These are phyloP conservation scores for Eospalax fontanierii DNA, from an alignment of 2,797 vertebrate genomes.

Conservation along the genomic window DNA sequence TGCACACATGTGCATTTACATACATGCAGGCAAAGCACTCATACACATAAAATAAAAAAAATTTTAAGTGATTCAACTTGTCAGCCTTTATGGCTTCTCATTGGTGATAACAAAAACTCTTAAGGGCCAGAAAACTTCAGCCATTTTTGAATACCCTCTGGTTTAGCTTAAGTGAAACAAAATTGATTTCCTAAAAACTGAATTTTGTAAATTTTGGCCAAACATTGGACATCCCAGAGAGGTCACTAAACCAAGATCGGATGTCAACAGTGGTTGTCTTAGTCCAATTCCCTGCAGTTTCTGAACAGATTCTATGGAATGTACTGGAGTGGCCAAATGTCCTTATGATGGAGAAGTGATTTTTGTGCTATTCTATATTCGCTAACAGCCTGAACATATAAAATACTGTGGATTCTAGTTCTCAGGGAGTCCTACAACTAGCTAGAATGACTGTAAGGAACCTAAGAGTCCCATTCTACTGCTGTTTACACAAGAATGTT, in stretches of 20 bases:
- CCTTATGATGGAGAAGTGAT: background rate
- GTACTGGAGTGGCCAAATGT: background rate
- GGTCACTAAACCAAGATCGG: background rate
- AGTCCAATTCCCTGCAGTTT: background rate
- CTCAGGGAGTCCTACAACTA: constrained; percentile 15
- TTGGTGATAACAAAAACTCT: background rate
- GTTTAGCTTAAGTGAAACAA: background rate
- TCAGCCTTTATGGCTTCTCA: background rate
- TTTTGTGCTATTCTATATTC: background rate
- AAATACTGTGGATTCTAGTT: background rate
- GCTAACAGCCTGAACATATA: background rate
- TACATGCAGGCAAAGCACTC: too few species aligned
- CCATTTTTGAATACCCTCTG: constrained; percentile 16
- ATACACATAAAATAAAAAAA: too few species aligned
- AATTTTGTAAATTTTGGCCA: background rate
- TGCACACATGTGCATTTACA: too few species aligned
- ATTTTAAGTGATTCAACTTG: background rate
- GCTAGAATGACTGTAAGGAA: background rate
- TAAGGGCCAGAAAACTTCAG: constrained; percentile 22
- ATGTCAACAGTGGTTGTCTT: background rate
- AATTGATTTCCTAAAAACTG: constrained; percentile 20
- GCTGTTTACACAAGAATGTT: background rate
- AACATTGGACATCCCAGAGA: background rate
- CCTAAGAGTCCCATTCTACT: background rate
- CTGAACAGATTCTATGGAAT: background rate